Percentiles rank a stretch among this genome's conserved stretches.
Conservation (phyloP, 2,797 vertebrate species). For the Sardinella longiceps region DNA sequence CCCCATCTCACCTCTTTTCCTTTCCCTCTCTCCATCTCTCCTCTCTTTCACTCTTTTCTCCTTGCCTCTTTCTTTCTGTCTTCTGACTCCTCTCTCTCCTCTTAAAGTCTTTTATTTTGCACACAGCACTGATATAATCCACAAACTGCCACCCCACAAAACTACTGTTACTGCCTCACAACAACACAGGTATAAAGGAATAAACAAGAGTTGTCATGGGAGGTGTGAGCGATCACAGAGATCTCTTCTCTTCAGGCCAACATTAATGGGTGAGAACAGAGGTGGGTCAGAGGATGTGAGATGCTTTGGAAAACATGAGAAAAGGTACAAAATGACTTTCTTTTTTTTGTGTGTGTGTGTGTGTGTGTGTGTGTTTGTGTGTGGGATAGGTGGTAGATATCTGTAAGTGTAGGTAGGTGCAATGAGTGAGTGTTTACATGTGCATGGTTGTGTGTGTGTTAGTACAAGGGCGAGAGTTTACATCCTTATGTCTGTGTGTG, state of each 20-base stretch:
- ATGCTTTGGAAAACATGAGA: not conserved
- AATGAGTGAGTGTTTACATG: not conserved
- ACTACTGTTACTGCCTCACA: not conserved
- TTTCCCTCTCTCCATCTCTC: not conserved
- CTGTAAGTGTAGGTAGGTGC: no score
- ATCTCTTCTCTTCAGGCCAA: not conserved
- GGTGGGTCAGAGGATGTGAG: not conserved
- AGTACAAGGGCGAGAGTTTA: slow-evolving; percentile 11
- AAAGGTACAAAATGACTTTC: not conserved
- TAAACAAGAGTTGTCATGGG: not conserved
- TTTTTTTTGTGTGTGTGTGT: not conserved
- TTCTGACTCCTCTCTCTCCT: slow-evolving; percentile 62
- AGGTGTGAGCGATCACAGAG: not conserved
- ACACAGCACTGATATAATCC: not conserved
- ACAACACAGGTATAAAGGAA: not conserved
- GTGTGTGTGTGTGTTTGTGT: not conserved
- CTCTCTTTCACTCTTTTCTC: not conserved
- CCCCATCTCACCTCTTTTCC: not conserved
- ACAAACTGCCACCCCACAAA: not conserved
- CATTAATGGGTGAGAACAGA: not conserved
- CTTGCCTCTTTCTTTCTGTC: slow-evolving; percentile 61
- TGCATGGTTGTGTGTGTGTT: not conserved
- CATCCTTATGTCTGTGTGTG: not conserved
- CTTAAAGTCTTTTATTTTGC: not conserved
- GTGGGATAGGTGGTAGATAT: not conserved